A percentile compares a stretch with the other conserved stretches of the same genome.
These are phyloP conservation scores for Lamellibrachia columna DNA, from an alignment of 2,888 invertebrate species.

Conservation along the genomic window DNA sequence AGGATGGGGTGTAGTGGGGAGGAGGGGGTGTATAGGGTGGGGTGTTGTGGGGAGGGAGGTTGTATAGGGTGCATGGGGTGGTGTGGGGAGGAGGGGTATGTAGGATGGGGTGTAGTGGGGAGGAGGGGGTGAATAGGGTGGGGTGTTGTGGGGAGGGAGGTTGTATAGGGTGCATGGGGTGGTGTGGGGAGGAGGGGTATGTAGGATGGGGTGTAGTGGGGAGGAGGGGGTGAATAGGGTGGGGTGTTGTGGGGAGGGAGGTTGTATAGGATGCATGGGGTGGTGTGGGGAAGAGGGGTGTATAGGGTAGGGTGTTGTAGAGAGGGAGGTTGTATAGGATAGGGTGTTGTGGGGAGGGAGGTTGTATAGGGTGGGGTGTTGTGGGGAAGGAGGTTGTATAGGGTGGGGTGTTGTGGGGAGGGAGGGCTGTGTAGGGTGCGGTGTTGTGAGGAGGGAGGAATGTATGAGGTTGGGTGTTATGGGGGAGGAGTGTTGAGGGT, in stretches of 20 bases:
- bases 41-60: not conserved
- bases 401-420: not conserved
- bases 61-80: no score
- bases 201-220: not conserved
- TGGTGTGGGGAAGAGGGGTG: not conserved
- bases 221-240: not conserved
- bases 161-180: no score
- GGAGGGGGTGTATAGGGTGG: not conserved
- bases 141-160: conserved; percentile 18
- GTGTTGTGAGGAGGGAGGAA: not conserved
- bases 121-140: not conserved
- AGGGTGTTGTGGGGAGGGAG: not conserved
- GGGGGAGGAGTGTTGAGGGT: no score
- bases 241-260: no score
- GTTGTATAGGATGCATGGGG: no score
- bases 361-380: not conserved
- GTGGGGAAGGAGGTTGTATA: no score
- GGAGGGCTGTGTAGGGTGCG: not conserved
- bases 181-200: conserved; percentile 8
- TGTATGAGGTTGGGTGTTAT: not conserved
- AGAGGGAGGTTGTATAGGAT: not conserved
- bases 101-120: not conserved
- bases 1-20: not conserved
- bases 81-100: not conserved
- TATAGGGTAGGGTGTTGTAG: not conserved